These are phyloP conservation scores for Syncerus caffer DNA, from an alignment of 2,797 vertebrate genomes.

Conservation along the genomic window DNA sequence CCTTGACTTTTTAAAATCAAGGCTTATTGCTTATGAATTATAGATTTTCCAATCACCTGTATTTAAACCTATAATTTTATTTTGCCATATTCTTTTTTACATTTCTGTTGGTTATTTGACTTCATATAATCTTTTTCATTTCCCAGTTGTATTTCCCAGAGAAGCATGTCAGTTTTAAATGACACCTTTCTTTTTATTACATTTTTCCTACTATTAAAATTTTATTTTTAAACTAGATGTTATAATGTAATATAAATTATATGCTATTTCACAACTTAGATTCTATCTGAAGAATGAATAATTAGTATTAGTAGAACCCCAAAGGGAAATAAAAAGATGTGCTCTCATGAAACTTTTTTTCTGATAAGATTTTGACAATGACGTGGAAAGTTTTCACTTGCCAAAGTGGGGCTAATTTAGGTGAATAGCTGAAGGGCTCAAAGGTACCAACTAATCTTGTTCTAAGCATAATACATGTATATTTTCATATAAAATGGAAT, in stretches of 20 bases:
- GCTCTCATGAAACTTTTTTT: conserved; percentile 1
- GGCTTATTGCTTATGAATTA: neutral
- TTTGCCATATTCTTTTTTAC: neutral
- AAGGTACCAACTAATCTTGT: neutral
- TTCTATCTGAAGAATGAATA: neutral
- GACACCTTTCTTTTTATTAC: neutral
- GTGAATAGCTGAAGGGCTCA: neutral
- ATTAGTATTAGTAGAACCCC: neutral
- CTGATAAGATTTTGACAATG: conserved; percentile 25
- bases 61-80: conserved; percentile 44
- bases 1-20: conserved; percentile 24
- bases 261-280: conserved; percentile 12
- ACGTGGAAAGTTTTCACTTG: neutral
- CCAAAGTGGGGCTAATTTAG: neutral
- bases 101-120: conserved; percentile 29
- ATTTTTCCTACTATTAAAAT: conserved; percentile 10
- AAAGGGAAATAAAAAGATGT: neutral
- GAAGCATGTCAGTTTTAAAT: conserved; percentile 38
- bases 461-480: neutral
- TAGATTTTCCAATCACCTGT: neutral
- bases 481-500: neutral
- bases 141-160: neutral
- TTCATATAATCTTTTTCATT: neutral
- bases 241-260: neutral
- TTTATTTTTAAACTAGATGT: conserved; percentile 21